Base-by-base conservation (phyloP, 2,113 vertebrate species). In the Climacteris rufus region DNA sequence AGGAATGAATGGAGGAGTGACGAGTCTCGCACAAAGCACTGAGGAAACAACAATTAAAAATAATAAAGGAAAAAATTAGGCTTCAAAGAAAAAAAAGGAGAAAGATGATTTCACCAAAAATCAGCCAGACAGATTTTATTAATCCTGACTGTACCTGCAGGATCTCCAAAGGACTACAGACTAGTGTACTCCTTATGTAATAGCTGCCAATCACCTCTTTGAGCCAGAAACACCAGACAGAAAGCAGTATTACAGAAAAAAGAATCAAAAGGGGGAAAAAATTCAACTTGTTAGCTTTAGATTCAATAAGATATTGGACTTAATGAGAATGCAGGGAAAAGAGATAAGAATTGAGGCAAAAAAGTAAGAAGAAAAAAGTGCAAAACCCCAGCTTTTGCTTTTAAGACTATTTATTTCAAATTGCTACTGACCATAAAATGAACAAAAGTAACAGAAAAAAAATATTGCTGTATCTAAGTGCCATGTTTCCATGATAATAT, bases 381-480 rank as follows among this genome's bases (percentile, higher is more conserved):
- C 5, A 80, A 91, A 50, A 1, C 1, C 6, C 8, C 30, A 45
- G 27, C 49, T 54, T 68, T 76, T 79, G 24, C 70, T 94, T 47
- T 85, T 33, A 93, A 80, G 63, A 59, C n/a, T 80, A 20, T 42
- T 70, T 59, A 63, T 75, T 82, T 94, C 24, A 74, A 91, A 91
- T 57, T 54, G 18, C 28, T 37, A 39, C 35, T 75, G n/a, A 81
- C 72, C 49, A 44, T 13, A 86, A 94, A 94, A 68, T 89, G 93
- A 96, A 90, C 85, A 94, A 81, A 89, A 92, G 40, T 68, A 83
- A 90, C 42, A 80, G 49, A 60, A 64, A 64, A 79, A 79, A 79
- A 85, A 82, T 25, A 69, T 30, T 83, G 45, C 40, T 0, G 0
- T 66, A 94, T 40, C 35, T 47, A 75, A 86, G 76, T 79, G 40